Evolutionary conservation across 2,888 invertebrate genomes (phyloP), one percentile per base, ranked within the genome.

Genomic region (Drosophila ustulata): DNA sequence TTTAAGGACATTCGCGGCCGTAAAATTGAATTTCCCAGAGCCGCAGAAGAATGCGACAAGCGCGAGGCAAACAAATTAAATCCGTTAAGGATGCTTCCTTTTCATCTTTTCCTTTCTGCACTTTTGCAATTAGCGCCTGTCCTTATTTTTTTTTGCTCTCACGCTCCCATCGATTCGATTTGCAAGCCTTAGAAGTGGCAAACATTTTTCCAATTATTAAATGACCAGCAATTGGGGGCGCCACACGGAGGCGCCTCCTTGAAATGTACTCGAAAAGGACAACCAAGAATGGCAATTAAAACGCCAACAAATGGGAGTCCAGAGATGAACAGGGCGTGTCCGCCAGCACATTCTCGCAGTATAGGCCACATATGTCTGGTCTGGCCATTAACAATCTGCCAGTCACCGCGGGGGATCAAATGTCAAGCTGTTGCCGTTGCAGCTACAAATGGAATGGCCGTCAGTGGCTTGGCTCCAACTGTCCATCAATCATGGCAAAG

Each of bases 181-280:
- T 61, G 30, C 30, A 18, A 51, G 67, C 43, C 34, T 32, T 47
- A 50, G 51, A 53, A 39, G 23, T 32, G 49, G 45, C 13, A n/a
- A 50, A 47, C 75, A 74, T 75, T 64, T 74, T 78, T 78, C 59
- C 84, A 82, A 82, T 82, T 82, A 82, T 75, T 73, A 64, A 70
- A 82, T 67, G 56, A 71, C 62, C 50, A 43, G 67, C 34, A 55
- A 62, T 46, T 51, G 32, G 45, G 8, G 52, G 46, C 49, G 51
- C 50, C 66, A 69, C 55, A 63, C 18, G 43, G 41, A 51, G 57
- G 50, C 55, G 43, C 37, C 47, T 13, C 39, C 32, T 7, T 49
- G 43, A 49, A 73, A 63, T 73, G 63, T 61, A 61, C 18, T 18
- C 18, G 18, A 18, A 41, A 53, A 5, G 11, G 26, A 47, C 58